Evolutionary conservation across 2,113 vertebrate species (phyloP), one percentile per base, ranked within the genome.

Genomic region (Pangasianodon hypophthalmus): DNA sequence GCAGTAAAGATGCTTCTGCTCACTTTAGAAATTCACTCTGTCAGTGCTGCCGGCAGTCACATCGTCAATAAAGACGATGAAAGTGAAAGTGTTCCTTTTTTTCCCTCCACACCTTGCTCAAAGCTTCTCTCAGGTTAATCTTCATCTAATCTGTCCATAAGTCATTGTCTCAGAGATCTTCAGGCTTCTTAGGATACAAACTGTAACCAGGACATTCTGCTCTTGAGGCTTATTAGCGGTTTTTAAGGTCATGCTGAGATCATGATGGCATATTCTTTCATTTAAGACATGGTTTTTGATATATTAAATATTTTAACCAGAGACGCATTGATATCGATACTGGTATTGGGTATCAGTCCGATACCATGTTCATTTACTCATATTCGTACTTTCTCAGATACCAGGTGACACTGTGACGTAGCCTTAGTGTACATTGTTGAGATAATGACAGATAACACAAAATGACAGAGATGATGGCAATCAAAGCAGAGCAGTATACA

Each of bases 161-260:
- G 8, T 69, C 64, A 54, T 54, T 71, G 85, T 71, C 82, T 84
- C 56, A 14, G 56, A 62, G 56, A 84, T 44, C 37, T 84, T 62
- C 56, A 13, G 56, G 56, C 37, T 84, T 71, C 48, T 52, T 75
- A 26, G 32, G 18, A n/a, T 13, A 75, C 13, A 77, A 18, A 75
- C 85, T 77, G 85, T 87, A 75, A 14, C 67, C 56, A 6, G 64
- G 46, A 50, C 62, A 67, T 52, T n/a, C 24, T 29, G 41, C 41
- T 69, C 29, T 71, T 18, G 3, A 87, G 50, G 37, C 52, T 60
- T 60, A 60, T 14, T 13, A 11, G 37, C 3, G 92, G 93, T 94
- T 95, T 93, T 81, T 82, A 90, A 92, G 92, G 91, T 93, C 26
- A 79, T 77, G 32, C 50, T 87, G 9, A 56, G 85, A 54, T 54